Percentiles rank a stretch among this genome's conserved stretches.
Evolutionary conservation across 2,888 invertebrate genomes (phyloP).

Genomic region (Pollenia griseotomentosa): DNA sequence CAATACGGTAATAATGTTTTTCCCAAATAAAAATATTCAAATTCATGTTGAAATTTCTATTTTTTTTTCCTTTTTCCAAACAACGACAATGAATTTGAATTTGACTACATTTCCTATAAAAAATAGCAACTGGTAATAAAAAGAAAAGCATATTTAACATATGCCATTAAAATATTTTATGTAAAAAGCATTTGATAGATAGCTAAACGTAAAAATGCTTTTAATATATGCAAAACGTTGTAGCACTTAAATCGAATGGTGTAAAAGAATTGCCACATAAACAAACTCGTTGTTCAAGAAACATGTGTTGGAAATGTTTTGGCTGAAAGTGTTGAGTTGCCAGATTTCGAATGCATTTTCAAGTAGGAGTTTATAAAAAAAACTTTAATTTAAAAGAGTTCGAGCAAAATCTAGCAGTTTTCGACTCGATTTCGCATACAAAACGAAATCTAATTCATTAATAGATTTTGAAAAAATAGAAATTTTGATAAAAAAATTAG

Average conservation of each 20-base stretch:
- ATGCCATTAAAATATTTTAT: conserved; percentile 40
- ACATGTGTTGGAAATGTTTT: background rate
- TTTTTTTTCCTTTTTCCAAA: background rate
- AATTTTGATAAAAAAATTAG: too few species aligned
- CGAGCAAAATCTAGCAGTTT: too few species aligned
- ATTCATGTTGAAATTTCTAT: conserved; percentile 8
- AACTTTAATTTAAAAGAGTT: too few species aligned
- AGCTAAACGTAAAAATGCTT: conserved; percentile 51
- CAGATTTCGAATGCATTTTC: too few species aligned
- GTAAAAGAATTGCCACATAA: background rate
- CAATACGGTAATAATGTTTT: conserved; percentile 6
- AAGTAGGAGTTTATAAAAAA: too few species aligned
- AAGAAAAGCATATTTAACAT: conserved; percentile 24
- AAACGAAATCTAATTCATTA: too few species aligned
- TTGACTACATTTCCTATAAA: conserved; percentile 12
- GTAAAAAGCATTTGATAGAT: conserved; percentile 42
- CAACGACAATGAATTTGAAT: conserved; percentile 32
- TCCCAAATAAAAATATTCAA: conserved; percentile 29
- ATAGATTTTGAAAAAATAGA: too few species aligned
- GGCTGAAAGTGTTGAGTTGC: background rate
- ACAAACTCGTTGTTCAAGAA: background rate
- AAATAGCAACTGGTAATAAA: background rate
- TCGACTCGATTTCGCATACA: too few species aligned
- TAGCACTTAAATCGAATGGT: background rate
- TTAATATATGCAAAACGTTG: conserved; percentile 46